phyloP scores from a whole-genome alignment of 2,113 vertebrate species.

The Octodon degus region DNA sequence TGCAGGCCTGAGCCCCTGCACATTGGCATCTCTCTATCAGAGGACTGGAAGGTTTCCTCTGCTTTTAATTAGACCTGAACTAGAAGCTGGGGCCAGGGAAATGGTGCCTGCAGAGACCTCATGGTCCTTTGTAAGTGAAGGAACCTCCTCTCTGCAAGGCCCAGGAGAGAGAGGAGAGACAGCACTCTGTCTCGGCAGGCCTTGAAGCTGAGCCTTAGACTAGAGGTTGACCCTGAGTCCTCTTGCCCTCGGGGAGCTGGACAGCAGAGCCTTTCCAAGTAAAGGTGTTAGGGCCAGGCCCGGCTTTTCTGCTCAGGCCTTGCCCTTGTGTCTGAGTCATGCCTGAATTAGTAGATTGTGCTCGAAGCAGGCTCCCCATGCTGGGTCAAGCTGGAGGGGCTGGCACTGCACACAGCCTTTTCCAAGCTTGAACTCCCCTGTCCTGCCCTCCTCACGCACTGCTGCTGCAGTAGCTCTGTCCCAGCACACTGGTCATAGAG shows the following conservation, averaged over 20 bases:
- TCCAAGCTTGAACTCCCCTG: fast-evolving
- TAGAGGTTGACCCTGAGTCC: too few relatives aligned
- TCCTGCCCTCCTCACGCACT: not conserved
- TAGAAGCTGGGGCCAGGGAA: not conserved
- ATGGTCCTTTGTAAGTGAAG: not conserved
- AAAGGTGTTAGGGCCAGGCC: not conserved
- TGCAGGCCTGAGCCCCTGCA: not conserved
- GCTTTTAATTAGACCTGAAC: not conserved
- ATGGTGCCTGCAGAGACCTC: not conserved
- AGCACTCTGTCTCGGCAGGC: not conserved
- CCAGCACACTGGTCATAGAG: not conserved
- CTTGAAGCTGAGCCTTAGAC: not conserved
- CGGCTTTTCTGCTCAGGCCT: not conserved
- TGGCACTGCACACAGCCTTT: fast-evolving
- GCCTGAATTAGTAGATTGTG: not conserved
- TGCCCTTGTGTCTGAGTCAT: not conserved
- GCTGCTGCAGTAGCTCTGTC: not conserved
- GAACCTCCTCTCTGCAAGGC: not conserved
- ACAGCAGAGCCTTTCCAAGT: not conserved
- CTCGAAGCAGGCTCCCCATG: not conserved
- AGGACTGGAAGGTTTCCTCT: not conserved
- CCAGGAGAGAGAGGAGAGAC: not conserved
- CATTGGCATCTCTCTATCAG: not conserved
- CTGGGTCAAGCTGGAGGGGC: not conserved
- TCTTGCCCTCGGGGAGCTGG: not conserved